Conservation (phyloP, 2,113 vertebrate genomes). For the Oxyura jamaicensis region DNA sequence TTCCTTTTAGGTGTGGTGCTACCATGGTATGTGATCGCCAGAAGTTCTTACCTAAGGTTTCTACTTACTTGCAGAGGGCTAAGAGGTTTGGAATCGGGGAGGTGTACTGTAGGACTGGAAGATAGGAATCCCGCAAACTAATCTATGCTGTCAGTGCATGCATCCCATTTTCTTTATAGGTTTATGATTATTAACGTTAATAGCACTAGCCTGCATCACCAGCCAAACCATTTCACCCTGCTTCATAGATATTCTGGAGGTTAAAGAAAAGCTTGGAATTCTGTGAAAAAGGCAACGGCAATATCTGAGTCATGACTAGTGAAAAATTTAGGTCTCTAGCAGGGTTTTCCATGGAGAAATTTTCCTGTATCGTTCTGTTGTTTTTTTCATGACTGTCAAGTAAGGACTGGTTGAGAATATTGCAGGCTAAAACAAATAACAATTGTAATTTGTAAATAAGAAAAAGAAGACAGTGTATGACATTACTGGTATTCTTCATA, state of each 20-base stretch:
- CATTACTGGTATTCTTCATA: not conserved
- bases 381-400: not conserved
- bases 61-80: not conserved
- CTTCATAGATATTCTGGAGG: not conserved
- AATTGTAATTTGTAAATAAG: not conserved
- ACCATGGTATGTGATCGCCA: not conserved
- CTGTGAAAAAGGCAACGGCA: not conserved
- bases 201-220: not conserved
- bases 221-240: not conserved
- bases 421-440: not conserved
- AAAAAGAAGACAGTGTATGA: not conserved
- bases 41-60: not conserved
- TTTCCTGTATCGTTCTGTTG: not conserved
- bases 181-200: not conserved
- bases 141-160: not conserved
- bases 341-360: not conserved
- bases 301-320: not conserved
- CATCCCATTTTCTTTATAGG: not conserved
- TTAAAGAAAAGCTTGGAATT: not conserved
- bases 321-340: not conserved
- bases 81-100: not conserved
- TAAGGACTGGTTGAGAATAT: not conserved
- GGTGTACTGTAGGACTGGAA: not conserved
- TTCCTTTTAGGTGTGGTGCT: not conserved
- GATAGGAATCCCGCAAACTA: not conserved